These are phyloP conservation scores for Malacoctenus gilli DNA, from an alignment of 2,797 vertebrate genomes.

Conservation along the genomic window DNA sequence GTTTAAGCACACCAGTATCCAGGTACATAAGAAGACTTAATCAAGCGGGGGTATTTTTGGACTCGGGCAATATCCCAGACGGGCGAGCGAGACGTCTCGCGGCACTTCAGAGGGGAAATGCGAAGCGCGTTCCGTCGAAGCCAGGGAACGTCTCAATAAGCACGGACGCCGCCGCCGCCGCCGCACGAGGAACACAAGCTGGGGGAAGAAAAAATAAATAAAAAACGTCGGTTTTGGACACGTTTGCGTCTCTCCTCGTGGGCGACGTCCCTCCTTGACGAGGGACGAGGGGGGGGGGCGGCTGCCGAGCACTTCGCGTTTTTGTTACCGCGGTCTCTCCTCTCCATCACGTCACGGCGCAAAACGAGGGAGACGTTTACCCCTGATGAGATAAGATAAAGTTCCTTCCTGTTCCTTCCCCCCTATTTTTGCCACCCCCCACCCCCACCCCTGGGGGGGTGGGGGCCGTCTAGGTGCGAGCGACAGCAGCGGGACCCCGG, in stretches of 20 bases:
- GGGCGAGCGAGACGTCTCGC: constrained; percentile 60
- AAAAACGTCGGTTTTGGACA: too few relatives aligned
- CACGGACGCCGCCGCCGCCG: too few relatives aligned
- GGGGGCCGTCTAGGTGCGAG: constrained; percentile 56
- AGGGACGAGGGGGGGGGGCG: not conserved
- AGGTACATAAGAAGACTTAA: constrained; percentile 77
- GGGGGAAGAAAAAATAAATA: too few relatives aligned
- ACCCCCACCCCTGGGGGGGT: too few relatives aligned
- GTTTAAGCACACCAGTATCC: constrained; percentile 74
- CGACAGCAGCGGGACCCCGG: constrained; percentile 42
- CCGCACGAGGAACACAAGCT: too few relatives aligned
- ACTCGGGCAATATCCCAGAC: constrained; percentile 71
- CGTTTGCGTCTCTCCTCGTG: too few relatives aligned
- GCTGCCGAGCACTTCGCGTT: constrained; percentile 56
- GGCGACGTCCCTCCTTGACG: too few relatives aligned
- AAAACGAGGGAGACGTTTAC: constrained; percentile 75
- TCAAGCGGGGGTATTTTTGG: constrained; percentile 77
- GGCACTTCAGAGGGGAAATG: constrained; percentile 69
- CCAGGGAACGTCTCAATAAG: constrained; percentile 71
- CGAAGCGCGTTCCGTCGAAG: constrained; percentile 68
- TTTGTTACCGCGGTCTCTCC: constrained; percentile 58
- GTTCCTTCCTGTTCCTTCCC: constrained; percentile 54
- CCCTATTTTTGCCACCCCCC: constrained; percentile 18
- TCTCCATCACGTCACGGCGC: constrained; percentile 50
- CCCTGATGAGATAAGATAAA: constrained; percentile 77